Evolutionary conservation across 2,888 invertebrate genomes (phyloP).

Genomic region (Lasioglossum pauxillum): DNA sequence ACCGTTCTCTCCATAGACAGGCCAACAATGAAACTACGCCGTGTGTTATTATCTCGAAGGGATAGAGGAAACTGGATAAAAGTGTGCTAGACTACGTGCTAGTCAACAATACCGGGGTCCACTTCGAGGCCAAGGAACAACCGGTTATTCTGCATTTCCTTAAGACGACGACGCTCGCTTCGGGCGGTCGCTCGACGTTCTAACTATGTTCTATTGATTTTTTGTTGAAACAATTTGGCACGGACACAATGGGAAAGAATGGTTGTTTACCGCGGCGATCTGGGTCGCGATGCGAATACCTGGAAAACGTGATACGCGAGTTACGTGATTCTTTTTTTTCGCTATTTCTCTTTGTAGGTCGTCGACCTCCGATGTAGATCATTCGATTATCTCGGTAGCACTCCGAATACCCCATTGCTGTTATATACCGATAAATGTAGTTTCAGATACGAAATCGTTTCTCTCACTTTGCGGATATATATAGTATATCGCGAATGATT

Average conservation of each 20-base stretch:
- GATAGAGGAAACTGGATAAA: conserved; percentile 35
- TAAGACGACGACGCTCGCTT: conserved; percentile 74
- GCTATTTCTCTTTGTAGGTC: background rate
- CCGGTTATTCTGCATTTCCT: conserved; percentile 83
- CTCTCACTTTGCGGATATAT: background rate
- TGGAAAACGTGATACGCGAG: conserved; percentile 9
- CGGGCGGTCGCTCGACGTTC: conserved; percentile 67
- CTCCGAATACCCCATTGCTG: background rate
- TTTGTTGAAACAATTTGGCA: conserved; percentile 41
- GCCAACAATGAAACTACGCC: conserved; percentile 39
- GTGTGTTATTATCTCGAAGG: conserved; percentile 40
- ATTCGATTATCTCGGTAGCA: conserved; percentile 13
- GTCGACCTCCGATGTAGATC: conserved; percentile 12
- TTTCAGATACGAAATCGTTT: background rate
- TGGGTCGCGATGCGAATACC: background rate
- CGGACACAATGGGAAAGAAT: conserved; percentile 27
- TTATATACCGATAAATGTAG: background rate
- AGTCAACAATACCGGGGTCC: conserved; percentile 66
- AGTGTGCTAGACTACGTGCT: conserved; percentile 29
- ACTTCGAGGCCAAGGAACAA: conserved; percentile 76
- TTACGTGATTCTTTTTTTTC: background rate
- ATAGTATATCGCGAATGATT: background rate
- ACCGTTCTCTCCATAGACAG: conserved; percentile 37
- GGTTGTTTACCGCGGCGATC: background rate
- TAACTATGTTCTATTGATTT: conserved; percentile 54